Percentiles rank a stretch among this genome's conserved stretches.
These are phyloP conservation scores for Atta cephalotes DNA, from an alignment of 1,140 invertebrate species.

Conservation along the genomic window DNA sequence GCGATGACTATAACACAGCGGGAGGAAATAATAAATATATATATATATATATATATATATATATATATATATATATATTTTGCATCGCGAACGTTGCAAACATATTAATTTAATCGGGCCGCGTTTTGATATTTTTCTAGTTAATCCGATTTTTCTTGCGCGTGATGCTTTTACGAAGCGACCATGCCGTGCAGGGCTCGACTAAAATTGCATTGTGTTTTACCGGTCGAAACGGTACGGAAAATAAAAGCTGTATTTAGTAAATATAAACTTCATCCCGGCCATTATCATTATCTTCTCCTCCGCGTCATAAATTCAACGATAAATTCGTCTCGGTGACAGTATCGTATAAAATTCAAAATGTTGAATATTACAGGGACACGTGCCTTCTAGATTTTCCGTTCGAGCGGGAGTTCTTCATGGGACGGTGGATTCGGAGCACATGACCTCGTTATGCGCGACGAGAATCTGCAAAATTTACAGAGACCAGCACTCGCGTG, in stretches of 20 bases:
- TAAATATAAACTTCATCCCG: slow-evolving; percentile 5
- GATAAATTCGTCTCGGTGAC: not conserved
- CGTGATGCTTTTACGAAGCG: slow-evolving; percentile 51
- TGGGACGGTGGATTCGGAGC: not conserved
- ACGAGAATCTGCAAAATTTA: slow-evolving; percentile 30
- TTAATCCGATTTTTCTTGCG: slow-evolving; percentile 44
- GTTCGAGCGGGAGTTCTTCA: not conserved
- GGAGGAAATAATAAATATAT: not conserved
- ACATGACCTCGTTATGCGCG: not conserved
- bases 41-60: not conserved
- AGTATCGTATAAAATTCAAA: not conserved
- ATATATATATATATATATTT: not conserved
- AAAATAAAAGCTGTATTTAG: slow-evolving; percentile 30
- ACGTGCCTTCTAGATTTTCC: not conserved
- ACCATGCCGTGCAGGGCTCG: not conserved
- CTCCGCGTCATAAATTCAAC: not conserved
- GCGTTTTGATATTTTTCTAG: slow-evolving; percentile 51
- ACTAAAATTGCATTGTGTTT: slow-evolving; percentile 37
- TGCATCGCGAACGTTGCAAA: slow-evolving; percentile 17
- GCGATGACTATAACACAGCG: not conserved
- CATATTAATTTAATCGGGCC: slow-evolving; percentile 59
- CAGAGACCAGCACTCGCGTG: slow-evolving; percentile 8
- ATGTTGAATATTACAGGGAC: slow-evolving; percentile 21
- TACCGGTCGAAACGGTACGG: not conserved
- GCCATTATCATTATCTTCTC: not conserved